Evolutionary conservation across 2,113 vertebrate species (phyloP).

Genomic region (Strix aluco): DNA sequence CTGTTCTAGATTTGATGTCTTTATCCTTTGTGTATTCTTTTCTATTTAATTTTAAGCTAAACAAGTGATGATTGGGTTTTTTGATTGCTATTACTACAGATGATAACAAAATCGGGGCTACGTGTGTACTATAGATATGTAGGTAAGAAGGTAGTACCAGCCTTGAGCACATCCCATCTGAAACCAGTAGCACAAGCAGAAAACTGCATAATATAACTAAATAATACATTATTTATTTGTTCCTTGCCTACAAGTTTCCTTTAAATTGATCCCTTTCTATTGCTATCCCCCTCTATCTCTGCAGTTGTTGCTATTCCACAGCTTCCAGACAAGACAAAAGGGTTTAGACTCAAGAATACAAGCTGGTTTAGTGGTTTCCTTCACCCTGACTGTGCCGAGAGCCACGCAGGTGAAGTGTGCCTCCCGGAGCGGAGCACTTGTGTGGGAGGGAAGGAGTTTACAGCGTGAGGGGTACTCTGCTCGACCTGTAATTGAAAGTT

Average conservation of each 20-base stretch:
- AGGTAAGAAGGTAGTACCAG: neutral
- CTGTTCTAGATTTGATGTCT: neutral
- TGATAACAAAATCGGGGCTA: too few relatives aligned
- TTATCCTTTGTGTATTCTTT: too few relatives aligned
- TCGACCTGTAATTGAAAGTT: neutral
- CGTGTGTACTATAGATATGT: neutral
- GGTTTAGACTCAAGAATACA: neutral
- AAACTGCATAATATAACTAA: neutral
- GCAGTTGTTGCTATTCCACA: neutral
- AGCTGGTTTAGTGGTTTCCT: neutral
- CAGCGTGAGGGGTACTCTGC: neutral
- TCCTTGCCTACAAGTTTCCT: neutral
- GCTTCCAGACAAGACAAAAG: neutral
- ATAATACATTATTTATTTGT: rapidly evolving
- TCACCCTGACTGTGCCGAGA: neutral
- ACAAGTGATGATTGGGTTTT: neutral
- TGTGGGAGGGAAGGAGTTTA: neutral
- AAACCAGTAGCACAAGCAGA: neutral
- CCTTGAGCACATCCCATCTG: rapidly evolving
- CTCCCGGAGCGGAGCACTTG: neutral
- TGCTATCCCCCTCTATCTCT: neutral
- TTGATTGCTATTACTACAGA: neutral
- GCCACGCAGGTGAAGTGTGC: neutral
- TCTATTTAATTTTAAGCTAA: neutral
- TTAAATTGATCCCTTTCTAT: neutral